phyloP scores from a whole-genome alignment of 2,797 vertebrate genomes.

The Sardinella longiceps region DNA sequence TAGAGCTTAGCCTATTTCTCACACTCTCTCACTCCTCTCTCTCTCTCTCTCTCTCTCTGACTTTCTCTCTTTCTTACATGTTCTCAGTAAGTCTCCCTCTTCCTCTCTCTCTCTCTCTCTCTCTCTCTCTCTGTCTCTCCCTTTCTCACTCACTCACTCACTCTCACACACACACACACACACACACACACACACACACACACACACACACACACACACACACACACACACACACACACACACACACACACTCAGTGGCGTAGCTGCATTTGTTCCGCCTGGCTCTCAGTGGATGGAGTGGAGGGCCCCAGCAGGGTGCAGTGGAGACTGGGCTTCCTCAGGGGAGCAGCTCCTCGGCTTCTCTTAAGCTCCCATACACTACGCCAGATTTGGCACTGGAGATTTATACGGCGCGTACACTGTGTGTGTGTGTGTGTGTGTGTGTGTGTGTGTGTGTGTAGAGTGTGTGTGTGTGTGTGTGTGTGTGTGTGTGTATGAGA shows the following conservation, averaged over 20 bases:
- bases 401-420: background rate
- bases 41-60: background rate
- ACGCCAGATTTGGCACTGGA: conserved; percentile 21
- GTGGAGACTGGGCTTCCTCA: background rate
- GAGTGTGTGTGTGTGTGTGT: conserved; percentile 4
- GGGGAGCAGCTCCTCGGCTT: background rate
- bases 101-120: background rate
- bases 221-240: too few species aligned
- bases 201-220: too few species aligned
- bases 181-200: too few species aligned
- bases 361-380: conserved; percentile 19
- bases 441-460: background rate
- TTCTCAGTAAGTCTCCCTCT: background rate
- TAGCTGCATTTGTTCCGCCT: conserved; percentile 7
- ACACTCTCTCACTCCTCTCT: too few species aligned
- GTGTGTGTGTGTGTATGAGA: background rate
- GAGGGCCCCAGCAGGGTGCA: conserved; percentile 1
- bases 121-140: background rate
- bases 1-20: too few species aligned
- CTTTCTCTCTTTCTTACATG: too few species aligned
- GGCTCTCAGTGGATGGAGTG: background rate
- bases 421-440: conserved; percentile 18
- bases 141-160: background rate
- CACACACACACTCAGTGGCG: background rate
- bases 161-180: too few species aligned